Percentiles rank a stretch among this genome's conserved stretches.
These are phyloP conservation scores for Eulemur coronatus DNA, from an alignment of 2,797 vertebrate genomes.

Conservation along the genomic window DNA sequence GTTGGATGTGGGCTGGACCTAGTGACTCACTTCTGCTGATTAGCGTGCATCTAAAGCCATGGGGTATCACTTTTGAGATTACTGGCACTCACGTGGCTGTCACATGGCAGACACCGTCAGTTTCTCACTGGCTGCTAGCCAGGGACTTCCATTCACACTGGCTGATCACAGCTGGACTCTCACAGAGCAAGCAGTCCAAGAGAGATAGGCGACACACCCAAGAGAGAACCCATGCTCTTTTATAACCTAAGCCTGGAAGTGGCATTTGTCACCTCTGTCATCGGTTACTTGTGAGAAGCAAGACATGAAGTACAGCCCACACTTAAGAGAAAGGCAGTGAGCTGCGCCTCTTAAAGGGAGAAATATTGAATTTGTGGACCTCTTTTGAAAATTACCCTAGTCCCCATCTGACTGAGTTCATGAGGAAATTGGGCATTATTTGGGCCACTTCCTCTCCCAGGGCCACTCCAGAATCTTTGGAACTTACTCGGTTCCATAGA, in stretches of 20 bases:
- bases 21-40: background rate
- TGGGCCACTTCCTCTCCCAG: background rate
- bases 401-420: background rate
- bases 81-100: accelerated
- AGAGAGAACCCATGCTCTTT: background rate
- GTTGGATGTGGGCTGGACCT: too few relatives aligned
- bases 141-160: background rate
- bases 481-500: background rate
- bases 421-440: background rate
- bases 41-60: accelerated
- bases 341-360: background rate
- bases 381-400: background rate
- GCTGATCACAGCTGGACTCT: background rate
- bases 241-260: background rate
- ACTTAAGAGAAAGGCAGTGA: background rate
- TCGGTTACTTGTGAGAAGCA: background rate
- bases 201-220: background rate
- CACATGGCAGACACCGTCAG: background rate
- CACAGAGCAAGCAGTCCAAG: background rate
- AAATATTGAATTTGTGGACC: background rate
- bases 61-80: background rate
- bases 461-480: background rate
- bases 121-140: background rate
- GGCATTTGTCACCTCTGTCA: background rate
- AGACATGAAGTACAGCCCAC: background rate